Evolutionary conservation across 2,113 vertebrate species (phyloP).

Genomic region (Motacilla tschutschensis): DNA sequence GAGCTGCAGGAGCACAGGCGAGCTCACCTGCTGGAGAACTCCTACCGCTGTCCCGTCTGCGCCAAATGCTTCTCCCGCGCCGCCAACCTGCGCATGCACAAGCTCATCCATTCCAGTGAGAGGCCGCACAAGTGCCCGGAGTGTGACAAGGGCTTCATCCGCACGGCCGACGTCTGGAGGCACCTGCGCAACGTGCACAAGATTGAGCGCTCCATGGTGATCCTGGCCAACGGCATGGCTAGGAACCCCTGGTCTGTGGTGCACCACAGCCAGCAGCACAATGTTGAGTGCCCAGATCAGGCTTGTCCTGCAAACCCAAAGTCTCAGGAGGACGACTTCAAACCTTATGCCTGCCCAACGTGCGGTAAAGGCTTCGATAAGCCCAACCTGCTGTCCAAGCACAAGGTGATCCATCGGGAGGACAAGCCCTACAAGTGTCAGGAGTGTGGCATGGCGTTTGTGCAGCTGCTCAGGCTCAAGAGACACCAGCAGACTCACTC

Average conservation of each 20-base stretch:
- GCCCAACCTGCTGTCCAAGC: slow-evolving; percentile 58
- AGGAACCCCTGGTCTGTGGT: slow-evolving; percentile 21
- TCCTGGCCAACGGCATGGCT: background rate
- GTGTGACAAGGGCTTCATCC: slow-evolving; percentile 64
- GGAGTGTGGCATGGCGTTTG: slow-evolving; percentile 41
- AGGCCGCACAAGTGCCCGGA: slow-evolving; percentile 38
- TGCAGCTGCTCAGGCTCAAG: slow-evolving; percentile 55
- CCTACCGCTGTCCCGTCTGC: background rate
- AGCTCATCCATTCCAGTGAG: slow-evolving; percentile 43
- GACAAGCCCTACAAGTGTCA: slow-evolving; percentile 59
- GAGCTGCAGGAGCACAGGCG: slow-evolving; percentile 9
- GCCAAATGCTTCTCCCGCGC: slow-evolving; percentile 50
- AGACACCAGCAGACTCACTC: slow-evolving; percentile 51
- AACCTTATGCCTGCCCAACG: background rate
- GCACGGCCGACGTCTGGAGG: slow-evolving; percentile 43
- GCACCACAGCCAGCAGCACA: background rate
- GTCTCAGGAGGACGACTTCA: background rate
- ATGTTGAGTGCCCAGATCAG: background rate
- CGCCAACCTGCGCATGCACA: slow-evolving; percentile 46
- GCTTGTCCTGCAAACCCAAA: background rate
- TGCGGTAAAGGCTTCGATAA: slow-evolving; percentile 35
- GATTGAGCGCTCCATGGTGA: slow-evolving; percentile 51
- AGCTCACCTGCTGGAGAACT: background rate
- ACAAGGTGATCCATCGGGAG: slow-evolving; percentile 46
- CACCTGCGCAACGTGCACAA: slow-evolving; percentile 36